A percentile compares a stretch with the other conserved stretches of the same genome.
Evolutionary conservation across 92 coral and sea anemone species (phyloP).

Genomic region (Diadumene lineata): DNA sequence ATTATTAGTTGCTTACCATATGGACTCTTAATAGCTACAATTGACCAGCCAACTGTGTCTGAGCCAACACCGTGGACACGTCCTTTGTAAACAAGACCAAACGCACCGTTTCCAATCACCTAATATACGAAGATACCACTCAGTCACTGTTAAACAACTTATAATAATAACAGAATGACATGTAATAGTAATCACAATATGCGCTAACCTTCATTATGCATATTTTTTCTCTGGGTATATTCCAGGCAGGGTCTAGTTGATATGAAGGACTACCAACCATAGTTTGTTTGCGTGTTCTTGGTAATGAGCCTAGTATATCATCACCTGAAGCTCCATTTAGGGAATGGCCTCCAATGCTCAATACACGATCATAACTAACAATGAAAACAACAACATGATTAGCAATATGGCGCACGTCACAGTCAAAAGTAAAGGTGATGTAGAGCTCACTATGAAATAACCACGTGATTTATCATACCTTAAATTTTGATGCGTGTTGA

Average conservation of each 20-base stretch:
- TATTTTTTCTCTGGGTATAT: conserved; percentile 43
- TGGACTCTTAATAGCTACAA: conserved; percentile 61
- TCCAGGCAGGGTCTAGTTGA: conserved; percentile 52
- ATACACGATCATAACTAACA: conserved; percentile 1
- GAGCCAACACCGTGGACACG: conserved; percentile 37
- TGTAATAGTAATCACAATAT: background rate
- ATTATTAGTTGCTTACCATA: conserved; percentile 27
- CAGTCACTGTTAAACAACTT: no score
- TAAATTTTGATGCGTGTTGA: conserved; percentile 4
- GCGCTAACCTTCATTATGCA: conserved; percentile 36
- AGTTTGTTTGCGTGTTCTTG: conserved; percentile 23
- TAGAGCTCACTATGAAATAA: no score
- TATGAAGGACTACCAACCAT: conserved; percentile 38
- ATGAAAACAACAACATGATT: no score
- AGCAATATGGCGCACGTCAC: no score
- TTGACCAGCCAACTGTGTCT: conserved; percentile 51
- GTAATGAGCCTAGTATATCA: conserved; percentile 9
- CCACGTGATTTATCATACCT: background rate
- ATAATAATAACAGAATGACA: background rate
- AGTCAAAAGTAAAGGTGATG: no score
- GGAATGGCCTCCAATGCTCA: conserved; percentile 13
- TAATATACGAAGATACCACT: background rate
- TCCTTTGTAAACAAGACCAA: conserved; percentile 65
- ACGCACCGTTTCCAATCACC: conserved; percentile 69
- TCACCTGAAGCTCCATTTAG: conserved; percentile 26